Percentiles rank a stretch among this genome's conserved stretches.
Conservation (phyloP, 1,140 invertebrate species). For the Rhopalosiphum maidis region DNA sequence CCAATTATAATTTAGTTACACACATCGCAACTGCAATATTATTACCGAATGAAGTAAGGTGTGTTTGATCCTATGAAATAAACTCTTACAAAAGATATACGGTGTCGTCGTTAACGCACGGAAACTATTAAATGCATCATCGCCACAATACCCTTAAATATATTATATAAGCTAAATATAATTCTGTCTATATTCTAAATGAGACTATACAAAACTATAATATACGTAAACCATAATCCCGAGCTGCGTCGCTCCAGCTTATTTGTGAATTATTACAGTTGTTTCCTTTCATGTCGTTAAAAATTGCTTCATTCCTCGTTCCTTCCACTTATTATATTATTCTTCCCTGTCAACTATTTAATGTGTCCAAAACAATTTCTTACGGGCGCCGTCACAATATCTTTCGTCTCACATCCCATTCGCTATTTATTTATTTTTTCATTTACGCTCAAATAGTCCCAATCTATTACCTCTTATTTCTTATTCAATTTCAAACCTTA, state of each 20-base stretch:
- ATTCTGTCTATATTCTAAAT: not conserved
- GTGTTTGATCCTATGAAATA: not conserved
- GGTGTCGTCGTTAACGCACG: not conserved
- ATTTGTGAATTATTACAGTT: constrained; percentile 18
- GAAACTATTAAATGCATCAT: not conserved
- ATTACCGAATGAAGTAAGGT: not conserved
- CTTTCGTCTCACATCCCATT: not conserved
- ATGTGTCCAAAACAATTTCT: not conserved
- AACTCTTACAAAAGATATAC: not conserved
- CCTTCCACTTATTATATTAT: not conserved
- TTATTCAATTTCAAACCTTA: constrained; percentile 1
- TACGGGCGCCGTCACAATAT: not conserved
- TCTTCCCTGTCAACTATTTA: not conserved
- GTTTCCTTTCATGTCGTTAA: not conserved
- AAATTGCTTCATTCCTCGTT: not conserved
- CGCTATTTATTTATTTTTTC: not conserved
- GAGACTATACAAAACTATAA: not conserved
- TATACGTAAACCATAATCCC: not conserved
- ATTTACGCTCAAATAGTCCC: not conserved
- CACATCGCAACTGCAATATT: not conserved
- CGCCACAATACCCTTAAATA: not conserved
- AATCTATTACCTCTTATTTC: not conserved
- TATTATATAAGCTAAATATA: not conserved
- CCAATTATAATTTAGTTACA: not conserved
- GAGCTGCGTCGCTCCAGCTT: not conserved